phyloP scores from a whole-genome alignment of 2,797 vertebrate species.

The Xenentodon cancila region DNA sequence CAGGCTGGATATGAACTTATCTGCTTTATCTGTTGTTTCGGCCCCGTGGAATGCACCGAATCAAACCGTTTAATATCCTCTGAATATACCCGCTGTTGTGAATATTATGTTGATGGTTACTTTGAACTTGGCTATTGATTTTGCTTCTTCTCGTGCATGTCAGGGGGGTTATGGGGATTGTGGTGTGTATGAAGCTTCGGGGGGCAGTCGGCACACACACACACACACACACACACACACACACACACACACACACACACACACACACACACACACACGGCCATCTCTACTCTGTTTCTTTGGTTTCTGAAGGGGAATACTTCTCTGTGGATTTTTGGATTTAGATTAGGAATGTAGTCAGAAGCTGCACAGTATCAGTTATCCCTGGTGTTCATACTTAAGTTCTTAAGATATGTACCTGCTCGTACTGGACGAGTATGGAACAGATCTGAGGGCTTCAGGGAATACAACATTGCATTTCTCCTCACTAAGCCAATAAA shows the following conservation, averaged over 20 bases:
- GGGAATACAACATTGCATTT: neutral
- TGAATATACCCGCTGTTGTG: conserved; percentile 41
- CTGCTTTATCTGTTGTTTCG: conserved; percentile 66
- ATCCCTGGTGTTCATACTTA: conserved; percentile 47
- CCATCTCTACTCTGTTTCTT: conserved; percentile 37
- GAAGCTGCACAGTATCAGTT: conserved; percentile 64
- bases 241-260: no score
- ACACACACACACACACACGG: no score
- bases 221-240: conserved; percentile 24
- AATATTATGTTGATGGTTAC: conserved; percentile 57
- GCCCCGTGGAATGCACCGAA: conserved; percentile 59
- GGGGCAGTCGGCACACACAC: conserved; percentile 31
- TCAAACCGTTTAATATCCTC: conserved; percentile 66
- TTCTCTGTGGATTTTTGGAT: conserved; percentile 63
- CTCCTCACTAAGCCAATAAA: neutral
- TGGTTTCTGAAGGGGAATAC: conserved; percentile 43
- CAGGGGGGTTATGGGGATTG: conserved; percentile 50
- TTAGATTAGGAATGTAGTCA: conserved; percentile 70
- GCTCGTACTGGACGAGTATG: conserved; percentile 35
- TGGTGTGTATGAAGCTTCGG: conserved; percentile 45
- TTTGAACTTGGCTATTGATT: conserved; percentile 72
- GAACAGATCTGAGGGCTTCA: conserved; percentile 28
- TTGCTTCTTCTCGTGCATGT: conserved; percentile 56
- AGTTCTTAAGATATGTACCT: conserved; percentile 53
- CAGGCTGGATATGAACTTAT: conserved; percentile 67